Base-by-base conservation (phyloP, 1,140 invertebrate species). In the Drosophila miranda region DNA sequence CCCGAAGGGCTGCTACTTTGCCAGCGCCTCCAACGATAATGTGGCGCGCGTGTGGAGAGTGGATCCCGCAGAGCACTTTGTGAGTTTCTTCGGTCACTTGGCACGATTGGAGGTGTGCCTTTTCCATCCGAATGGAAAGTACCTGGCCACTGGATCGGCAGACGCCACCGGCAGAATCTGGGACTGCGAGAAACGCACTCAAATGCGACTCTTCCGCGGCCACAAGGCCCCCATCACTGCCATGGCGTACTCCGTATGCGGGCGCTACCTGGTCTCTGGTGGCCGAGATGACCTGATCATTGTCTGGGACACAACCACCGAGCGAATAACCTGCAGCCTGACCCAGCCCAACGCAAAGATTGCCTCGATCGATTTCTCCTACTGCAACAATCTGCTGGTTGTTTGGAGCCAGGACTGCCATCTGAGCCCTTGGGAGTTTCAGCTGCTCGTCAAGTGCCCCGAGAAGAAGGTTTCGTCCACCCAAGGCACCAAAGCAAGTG, bases 61-160 rank as follows among this genome's bases (percentile, higher is more conserved):
- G 54, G 68, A 84, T 11, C 57, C 16, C 11, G 53, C 44, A 38
- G 44, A 61, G 0, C 56, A 76, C 0, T 6, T 55, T 2, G 54
- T 67, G 3, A 49, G 86, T 2, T 16, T 84, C 0, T 30, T n/a
- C 8, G 80, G 80, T 0, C 80, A 84, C 16, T 16, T 16, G 16
- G 16, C 16, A 16, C 16, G 16, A 16, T 42, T 84, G 2, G 28
- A 14, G 13, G 63, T 51, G n/a, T 80, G 73, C 11, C 3, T 60
- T 0, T 84, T 84, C 11, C 81, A 84, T 46, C 81, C 81, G 0
- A 84, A 86, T 50, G 51, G 77, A 5, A 59, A 80, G 9, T 84
- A 84, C 8, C 19, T 19, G 19, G 2, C 16, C 16, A 16, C 16
- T 16, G 16, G 16, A 16, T 16, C 16, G 16, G 16, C 16, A 16